Conservation (phyloP, 2,888 invertebrate species). For the Geotrupes spiniger region DNA sequence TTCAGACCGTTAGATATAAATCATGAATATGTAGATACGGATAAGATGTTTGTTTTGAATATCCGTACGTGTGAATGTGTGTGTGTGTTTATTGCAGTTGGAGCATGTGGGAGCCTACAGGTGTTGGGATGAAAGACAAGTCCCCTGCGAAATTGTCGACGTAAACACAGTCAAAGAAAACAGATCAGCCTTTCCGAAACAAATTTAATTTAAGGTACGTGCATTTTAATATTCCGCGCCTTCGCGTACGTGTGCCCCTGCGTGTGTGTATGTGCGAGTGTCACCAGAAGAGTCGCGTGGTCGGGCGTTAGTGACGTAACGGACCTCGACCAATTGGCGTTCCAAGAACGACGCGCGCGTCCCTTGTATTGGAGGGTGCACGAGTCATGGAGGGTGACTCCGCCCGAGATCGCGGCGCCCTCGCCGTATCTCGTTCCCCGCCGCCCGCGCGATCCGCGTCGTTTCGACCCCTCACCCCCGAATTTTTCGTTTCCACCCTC, state of each 20-base stretch:
- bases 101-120: slow-evolving; percentile 25
- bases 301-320: slow-evolving; percentile 42
- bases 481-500: slow-evolving; percentile 48
- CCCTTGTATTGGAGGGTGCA: slow-evolving; percentile 31
- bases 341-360: slow-evolving; percentile 33
- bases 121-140: slow-evolving; percentile 32
- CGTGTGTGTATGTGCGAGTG: slow-evolving; percentile 27
- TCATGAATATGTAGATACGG: no score
- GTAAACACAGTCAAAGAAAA: slow-evolving; percentile 45
- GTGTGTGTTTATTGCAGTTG: slow-evolving; percentile 12
- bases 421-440: slow-evolving; percentile 37
- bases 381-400: slow-evolving; percentile 37
- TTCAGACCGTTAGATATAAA: no score
- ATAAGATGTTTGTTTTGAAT: background rate
- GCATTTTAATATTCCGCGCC: slow-evolving; percentile 46
- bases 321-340: slow-evolving; percentile 30
- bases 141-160: slow-evolving; percentile 43
- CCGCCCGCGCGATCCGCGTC: slow-evolving; percentile 17
- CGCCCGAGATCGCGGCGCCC: slow-evolving; percentile 40
- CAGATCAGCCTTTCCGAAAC: slow-evolving; percentile 47
- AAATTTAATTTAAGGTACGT: slow-evolving; percentile 47
- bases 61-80: background rate
- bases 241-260: no score
- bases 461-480: slow-evolving; percentile 20
- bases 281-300: slow-evolving; percentile 33